A percentile compares a stretch with the other conserved stretches of the same genome.
Conservation (phyloP, 2,797 vertebrate genomes). For the Orientallactaga sibirica region DNA sequence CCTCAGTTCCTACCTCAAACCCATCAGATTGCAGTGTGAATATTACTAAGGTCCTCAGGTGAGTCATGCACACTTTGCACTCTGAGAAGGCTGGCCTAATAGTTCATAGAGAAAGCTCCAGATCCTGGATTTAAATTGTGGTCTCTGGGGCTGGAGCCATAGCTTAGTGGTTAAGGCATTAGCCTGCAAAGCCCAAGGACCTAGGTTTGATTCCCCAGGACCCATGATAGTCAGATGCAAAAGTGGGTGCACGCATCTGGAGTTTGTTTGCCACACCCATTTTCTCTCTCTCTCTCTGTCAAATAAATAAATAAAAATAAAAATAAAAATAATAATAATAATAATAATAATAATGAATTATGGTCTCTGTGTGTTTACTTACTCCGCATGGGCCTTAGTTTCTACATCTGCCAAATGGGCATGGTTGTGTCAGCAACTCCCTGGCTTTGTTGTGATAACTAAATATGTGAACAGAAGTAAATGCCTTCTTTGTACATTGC, state of each 20-base stretch:
- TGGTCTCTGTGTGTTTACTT: background rate
- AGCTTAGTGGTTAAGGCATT: too few relatives aligned
- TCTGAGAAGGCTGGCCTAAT: background rate
- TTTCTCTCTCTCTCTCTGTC: too few relatives aligned
- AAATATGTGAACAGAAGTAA: background rate
- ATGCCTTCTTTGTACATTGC: background rate
- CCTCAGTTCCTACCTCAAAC: background rate
- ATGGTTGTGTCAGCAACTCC: background rate
- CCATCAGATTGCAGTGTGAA: background rate
- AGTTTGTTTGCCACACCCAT: too few relatives aligned
- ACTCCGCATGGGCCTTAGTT: background rate
- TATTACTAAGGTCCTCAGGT: background rate
- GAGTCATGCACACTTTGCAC: background rate
- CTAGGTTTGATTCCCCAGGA: too few relatives aligned
- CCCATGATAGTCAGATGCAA: too few relatives aligned
- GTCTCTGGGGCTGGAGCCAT: too few relatives aligned
- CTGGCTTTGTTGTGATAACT: background rate
- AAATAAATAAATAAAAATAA: too few relatives aligned
- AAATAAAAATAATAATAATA: too few relatives aligned
- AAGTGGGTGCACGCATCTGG: too few relatives aligned
- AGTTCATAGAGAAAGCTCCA: background rate
- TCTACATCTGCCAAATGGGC: background rate
- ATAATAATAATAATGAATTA: too few relatives aligned
- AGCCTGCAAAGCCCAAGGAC: too few relatives aligned
- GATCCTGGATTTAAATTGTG: background rate